A percentile compares a stretch with the other conserved stretches of the same genome.
Conservation (phyloP, 2,888 invertebrate species). For the Chalcosyrphus nemorum region DNA sequence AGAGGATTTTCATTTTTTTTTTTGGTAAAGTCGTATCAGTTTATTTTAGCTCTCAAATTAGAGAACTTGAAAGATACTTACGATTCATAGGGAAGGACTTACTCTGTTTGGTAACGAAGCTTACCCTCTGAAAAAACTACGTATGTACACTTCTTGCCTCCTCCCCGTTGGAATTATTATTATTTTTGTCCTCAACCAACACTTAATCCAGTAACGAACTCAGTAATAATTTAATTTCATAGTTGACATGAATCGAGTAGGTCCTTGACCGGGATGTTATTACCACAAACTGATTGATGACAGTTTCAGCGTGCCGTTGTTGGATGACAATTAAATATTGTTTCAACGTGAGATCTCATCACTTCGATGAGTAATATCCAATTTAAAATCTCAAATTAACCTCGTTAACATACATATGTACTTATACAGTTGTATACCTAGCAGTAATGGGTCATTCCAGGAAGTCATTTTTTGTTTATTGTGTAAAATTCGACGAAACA, state of each 20-base stretch:
- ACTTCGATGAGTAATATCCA: neutral
- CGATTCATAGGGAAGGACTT: no score
- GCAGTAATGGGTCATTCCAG: neutral
- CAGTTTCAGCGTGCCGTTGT: neutral
- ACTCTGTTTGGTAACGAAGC: no score
- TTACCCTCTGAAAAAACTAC: no score
- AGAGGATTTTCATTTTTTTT: no score
- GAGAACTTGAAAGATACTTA: no score
- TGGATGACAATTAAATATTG: neutral
- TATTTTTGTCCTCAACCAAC: no score
- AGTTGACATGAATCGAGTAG: neutral
- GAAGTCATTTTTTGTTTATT: neutral
- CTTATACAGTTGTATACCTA: no score
- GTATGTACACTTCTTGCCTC: no score
- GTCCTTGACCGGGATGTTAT: neutral
- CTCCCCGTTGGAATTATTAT: no score
- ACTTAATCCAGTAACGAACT: no score
- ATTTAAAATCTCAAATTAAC: neutral
- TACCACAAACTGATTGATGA: neutral
- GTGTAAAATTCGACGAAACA: neutral
- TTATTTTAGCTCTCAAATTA: constrained; percentile 3
- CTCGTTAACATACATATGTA: no score
- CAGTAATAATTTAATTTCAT: constrained; percentile 4
- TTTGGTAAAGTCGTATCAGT: constrained; percentile 43
- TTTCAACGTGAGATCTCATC: neutral